Conservation (phyloP, 2,797 vertebrate genomes). For the Orestias chungarensis region DNA sequence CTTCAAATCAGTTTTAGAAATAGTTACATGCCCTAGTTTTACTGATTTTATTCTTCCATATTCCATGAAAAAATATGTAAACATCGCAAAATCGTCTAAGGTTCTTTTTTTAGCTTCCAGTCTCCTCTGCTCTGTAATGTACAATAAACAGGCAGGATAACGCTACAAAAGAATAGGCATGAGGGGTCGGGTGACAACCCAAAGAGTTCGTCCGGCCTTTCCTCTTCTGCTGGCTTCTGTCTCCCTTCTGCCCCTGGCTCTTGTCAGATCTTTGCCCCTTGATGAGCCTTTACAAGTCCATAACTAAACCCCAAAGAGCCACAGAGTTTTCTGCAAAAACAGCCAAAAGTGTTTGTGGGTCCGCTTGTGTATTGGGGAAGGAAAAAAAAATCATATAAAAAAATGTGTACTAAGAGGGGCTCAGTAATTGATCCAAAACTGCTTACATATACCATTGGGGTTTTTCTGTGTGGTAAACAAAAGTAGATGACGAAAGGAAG, state of each 20-base stretch:
- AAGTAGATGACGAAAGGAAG: slow-evolving; percentile 59
- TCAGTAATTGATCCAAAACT: slow-evolving; percentile 42
- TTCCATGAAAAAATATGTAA: not conserved
- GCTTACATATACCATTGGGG: slow-evolving; percentile 23
- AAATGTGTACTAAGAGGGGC: slow-evolving; percentile 20
- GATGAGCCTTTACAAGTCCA: slow-evolving; percentile 48
- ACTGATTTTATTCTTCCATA: not conserved
- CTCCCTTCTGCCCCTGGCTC: slow-evolving; percentile 53
- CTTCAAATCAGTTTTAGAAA: not conserved
- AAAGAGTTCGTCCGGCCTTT: slow-evolving; percentile 51
- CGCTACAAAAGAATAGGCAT: slow-evolving; percentile 42
- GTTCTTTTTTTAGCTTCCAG: slow-evolving; percentile 19
- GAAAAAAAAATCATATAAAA: slow-evolving; percentile 13
- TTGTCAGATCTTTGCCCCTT: slow-evolving; percentile 57
- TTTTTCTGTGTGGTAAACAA: slow-evolving; percentile 61
- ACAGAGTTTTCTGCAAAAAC: slow-evolving; percentile 57
- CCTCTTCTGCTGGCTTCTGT: slow-evolving; percentile 54
- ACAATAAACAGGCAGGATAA: slow-evolving; percentile 35
- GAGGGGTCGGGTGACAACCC: slow-evolving; percentile 48
- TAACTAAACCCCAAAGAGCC: slow-evolving; percentile 48
- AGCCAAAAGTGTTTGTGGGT: slow-evolving; percentile 42
- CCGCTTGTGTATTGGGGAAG: slow-evolving; percentile 33
- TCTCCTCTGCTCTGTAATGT: slow-evolving; percentile 21
- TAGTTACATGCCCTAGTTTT: not conserved
- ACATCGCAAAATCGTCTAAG: slow-evolving; percentile 20